These are phyloP conservation scores for Agrilus mali DNA, from an alignment of 2,888 invertebrate species.

Conservation along the genomic window DNA sequence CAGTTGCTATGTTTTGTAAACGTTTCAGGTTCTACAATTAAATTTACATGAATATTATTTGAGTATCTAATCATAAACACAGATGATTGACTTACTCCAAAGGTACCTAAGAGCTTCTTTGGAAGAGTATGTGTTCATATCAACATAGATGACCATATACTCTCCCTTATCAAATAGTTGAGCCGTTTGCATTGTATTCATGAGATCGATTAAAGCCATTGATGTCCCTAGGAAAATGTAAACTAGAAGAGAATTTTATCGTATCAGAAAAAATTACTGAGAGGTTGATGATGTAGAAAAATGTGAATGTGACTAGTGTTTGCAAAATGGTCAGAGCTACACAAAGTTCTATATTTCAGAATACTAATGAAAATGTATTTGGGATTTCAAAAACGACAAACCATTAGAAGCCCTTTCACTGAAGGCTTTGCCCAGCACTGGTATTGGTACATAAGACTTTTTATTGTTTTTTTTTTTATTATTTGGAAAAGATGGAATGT, in stretches of 20 bases:
- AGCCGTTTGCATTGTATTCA: slow-evolving; percentile 80
- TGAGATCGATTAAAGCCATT: slow-evolving; percentile 78
- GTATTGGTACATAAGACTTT: no score
- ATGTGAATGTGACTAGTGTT: slow-evolving; percentile 1
- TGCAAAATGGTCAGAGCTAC: no score
- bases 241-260: slow-evolving; percentile 47
- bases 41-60: slow-evolving; percentile 1
- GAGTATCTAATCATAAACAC: not conserved
- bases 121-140: slow-evolving; percentile 75
- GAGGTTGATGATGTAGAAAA: slow-evolving; percentile 13
- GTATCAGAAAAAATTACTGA: slow-evolving; percentile 1
- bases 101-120: slow-evolving; percentile 66
- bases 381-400: no score
- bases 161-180: slow-evolving; percentile 83
- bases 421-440: no score
- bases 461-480: no score
- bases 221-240: slow-evolving; percentile 87
- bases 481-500: not conserved
- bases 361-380: no score
- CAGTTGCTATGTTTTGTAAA: slow-evolving; percentile 45
- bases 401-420: no score
- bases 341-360: no score
- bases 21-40: slow-evolving; percentile 38
- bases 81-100: slow-evolving; percentile 48
- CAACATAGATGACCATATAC: slow-evolving; percentile 91